phyloP scores from a whole-genome alignment of 2,888 invertebrate genomes.

The Uloborus plumipes region DNA sequence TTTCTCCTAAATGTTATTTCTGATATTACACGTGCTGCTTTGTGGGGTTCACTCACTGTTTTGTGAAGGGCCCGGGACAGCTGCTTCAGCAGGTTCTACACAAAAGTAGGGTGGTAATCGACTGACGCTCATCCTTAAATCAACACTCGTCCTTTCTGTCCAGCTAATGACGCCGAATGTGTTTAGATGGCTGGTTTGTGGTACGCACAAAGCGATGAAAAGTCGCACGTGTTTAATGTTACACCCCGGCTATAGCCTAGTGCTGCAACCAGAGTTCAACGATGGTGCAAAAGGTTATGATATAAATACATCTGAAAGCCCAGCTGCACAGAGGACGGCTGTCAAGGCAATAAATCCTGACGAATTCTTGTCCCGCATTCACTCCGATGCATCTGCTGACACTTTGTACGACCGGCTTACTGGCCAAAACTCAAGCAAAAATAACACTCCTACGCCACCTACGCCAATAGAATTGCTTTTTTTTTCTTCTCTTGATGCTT shows the following conservation, averaged over 20 bases:
- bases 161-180: no score
- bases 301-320: constrained; percentile 59
- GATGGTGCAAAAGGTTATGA: constrained; percentile 23
- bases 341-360: constrained; percentile 51
- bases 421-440: constrained; percentile 45
- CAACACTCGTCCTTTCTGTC: no score
- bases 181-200: no score
- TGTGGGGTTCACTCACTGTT: no score
- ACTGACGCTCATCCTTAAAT: no score
- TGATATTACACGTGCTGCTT: no score
- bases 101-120: no score
- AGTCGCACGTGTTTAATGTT: constrained; percentile 55
- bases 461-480: constrained; percentile 25
- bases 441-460: constrained; percentile 55
- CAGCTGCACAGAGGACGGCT: constrained; percentile 57
- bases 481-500: constrained; percentile 11
- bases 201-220: background rate
- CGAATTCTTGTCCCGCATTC: constrained; percentile 21
- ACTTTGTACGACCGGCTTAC: constrained; percentile 45
- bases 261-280: constrained; percentile 34
- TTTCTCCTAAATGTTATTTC: no score
- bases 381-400: constrained; percentile 49
- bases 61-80: no score
- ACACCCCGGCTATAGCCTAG: constrained; percentile 20
- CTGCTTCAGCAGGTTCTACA: no score